These are phyloP conservation scores for Coccyzus lansbergi DNA, from an alignment of 2,797 vertebrate genomes.

Conservation along the genomic window DNA sequence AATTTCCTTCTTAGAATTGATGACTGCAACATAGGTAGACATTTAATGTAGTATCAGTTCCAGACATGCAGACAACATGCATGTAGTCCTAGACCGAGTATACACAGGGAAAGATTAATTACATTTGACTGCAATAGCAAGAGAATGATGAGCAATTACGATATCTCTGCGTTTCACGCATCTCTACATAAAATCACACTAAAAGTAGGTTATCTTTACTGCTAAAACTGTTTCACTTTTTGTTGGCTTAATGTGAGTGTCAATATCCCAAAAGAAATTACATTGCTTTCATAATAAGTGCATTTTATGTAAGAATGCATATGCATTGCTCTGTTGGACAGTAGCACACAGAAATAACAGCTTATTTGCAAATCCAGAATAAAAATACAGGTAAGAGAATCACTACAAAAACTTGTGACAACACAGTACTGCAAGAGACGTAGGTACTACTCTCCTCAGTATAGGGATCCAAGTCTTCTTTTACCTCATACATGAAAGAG, in stretches of 20 bases:
- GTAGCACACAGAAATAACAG: not conserved
- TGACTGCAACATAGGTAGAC: not conserved
- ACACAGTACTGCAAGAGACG: not conserved
- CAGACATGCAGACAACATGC: not conserved
- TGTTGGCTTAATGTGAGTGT: not conserved
- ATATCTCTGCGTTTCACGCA: not conserved
- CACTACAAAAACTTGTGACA: not conserved
- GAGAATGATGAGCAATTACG: not conserved
- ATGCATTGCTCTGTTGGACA: not conserved
- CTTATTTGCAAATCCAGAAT: not conserved
- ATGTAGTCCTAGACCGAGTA: not conserved
- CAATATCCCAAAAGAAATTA: not conserved
- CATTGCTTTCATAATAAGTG: not conserved
- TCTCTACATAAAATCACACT: not conserved
- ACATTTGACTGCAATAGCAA: not conserved
- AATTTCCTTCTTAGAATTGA: not conserved
- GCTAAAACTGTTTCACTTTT: not conserved
- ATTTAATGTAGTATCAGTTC: not conserved
- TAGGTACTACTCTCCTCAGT: not conserved
- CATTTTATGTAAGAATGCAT: not conserved
- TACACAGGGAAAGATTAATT: not conserved
- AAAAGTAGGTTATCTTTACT: not conserved
- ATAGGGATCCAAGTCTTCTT: not conserved
- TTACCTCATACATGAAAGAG: not conserved
- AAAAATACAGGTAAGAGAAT: not conserved